Percentiles rank a stretch among this genome's conserved stretches.
Evolutionary conservation across 2,797 vertebrate genomes (phyloP).

Genomic region (Sebastes steindachneri): DNA sequence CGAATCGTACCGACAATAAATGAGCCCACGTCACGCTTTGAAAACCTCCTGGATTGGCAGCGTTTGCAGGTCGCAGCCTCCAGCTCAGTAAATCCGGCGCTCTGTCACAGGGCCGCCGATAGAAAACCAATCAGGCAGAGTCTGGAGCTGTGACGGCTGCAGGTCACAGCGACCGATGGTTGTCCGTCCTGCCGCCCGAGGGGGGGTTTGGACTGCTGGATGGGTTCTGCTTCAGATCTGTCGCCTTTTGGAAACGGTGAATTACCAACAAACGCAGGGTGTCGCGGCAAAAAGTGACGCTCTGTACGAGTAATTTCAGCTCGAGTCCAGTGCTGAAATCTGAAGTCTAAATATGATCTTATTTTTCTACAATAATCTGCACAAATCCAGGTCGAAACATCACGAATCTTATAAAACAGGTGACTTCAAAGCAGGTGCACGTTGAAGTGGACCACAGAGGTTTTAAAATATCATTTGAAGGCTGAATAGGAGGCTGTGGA

Average conservation of each 20-base stretch:
- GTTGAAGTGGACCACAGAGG: slow-evolving; percentile 1
- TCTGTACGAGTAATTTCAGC: not conserved
- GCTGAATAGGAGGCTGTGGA: not conserved
- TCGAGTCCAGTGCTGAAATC: not conserved
- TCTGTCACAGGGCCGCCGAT: slow-evolving; percentile 21
- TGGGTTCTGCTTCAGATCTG: slow-evolving; percentile 11
- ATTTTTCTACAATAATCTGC: not conserved
- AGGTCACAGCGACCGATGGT: slow-evolving; percentile 11
- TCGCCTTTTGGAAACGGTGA: slow-evolving; percentile 8
- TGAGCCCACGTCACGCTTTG: slow-evolving; percentile 11
- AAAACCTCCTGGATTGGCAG: not conserved
- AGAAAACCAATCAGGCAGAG: slow-evolving; percentile 49
- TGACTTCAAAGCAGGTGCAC: slow-evolving; percentile 3
- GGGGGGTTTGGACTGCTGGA: not conserved
- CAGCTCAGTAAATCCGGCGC: not conserved
- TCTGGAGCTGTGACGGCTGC: slow-evolving; percentile 17
- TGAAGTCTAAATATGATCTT: not conserved
- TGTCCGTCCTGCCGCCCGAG: not conserved
- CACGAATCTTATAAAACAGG: not conserved
- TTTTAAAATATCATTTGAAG: not conserved
- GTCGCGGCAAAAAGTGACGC: not conserved
- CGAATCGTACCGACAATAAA: slow-evolving; percentile 1
- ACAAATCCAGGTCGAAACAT: not conserved
- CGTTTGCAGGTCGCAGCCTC: slow-evolving; percentile 16
- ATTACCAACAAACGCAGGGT: slow-evolving; percentile 17